These are phyloP conservation scores for Scaptomyza caliginosa DNA, from an alignment of 2,888 invertebrate species.

Conservation along the genomic window DNA sequence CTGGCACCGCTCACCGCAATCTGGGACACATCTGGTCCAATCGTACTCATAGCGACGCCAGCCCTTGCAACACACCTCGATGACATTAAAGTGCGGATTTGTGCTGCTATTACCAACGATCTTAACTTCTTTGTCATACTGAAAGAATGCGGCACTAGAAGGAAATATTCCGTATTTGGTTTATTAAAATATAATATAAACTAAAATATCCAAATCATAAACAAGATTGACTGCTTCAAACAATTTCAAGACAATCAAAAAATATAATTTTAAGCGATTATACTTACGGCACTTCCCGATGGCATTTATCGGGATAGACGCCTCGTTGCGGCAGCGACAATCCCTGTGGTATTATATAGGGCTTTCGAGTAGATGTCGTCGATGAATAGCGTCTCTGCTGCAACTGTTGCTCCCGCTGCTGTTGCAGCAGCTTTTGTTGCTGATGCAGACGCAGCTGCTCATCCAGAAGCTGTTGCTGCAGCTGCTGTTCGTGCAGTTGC, in stretches of 20 bases:
- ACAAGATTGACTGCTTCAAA: no score
- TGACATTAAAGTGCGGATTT: conserved; percentile 85
- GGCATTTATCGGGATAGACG: conserved; percentile 75
- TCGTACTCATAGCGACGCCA: conserved; percentile 88
- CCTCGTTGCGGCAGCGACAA: conserved; percentile 74
- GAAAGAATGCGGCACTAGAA: conserved; percentile 80
- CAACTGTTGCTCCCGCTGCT: conserved; percentile 61
- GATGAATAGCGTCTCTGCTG: conserved; percentile 65
- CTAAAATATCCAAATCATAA: no score
- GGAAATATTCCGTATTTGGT: no score
- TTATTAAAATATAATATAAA: no score
- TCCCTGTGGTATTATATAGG: conserved; percentile 70
- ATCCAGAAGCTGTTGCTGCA: conserved; percentile 56
- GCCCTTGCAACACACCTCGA: conserved; percentile 90
- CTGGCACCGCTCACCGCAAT: conserved; percentile 82
- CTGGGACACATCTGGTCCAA: conserved; percentile 84
- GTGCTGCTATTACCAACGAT: conserved; percentile 84
- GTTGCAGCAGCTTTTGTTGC: conserved; percentile 45
- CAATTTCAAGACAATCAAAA: no score
- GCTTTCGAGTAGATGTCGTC: conserved; percentile 77
- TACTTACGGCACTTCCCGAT: conserved; percentile 81
- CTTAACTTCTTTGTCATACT: conserved; percentile 79
- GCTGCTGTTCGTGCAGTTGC: conserved; percentile 60
- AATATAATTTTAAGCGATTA: no score
- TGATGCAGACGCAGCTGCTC: conserved; percentile 56